Evolutionary conservation across 2,113 vertebrate species (phyloP), one percentile per base, ranked within the genome.

Genomic region (Tenebrosternarchus preto): DNA sequence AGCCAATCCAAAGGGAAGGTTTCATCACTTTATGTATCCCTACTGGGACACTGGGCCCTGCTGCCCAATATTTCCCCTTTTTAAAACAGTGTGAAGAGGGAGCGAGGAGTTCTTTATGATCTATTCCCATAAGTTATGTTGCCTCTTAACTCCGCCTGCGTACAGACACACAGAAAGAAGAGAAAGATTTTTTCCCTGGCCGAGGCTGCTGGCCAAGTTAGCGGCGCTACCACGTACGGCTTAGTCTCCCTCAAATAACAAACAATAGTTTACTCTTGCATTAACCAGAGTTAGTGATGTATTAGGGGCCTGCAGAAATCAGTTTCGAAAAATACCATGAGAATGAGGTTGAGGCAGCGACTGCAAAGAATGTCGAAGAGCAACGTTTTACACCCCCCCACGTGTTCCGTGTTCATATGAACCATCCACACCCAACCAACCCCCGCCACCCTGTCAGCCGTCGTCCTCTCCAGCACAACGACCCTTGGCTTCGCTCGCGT

Each of bases 1-100:
- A 80, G 78, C 78, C 61, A 80, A 59, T 25, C 66, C 36, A 74
- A 80, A 66, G 70, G 4, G 19, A 24, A 53, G 19, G 39, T 50
- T 78, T 78, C 76, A 73, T 43, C 69, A 56, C 20, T 80, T 80
- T 53, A 73, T 27, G 15, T 39, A 36, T 43, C 15, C 17, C 7
- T 78, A 36, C 66, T 17, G n/a, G 57, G 33, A 70, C 9, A 22
- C 56, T 36, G 70, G 36, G 33, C 66, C 39, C 22, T 7, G 59
- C 20, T 20, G 2, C 27, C 19, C 24, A n/a, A 39, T 27, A 25
- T 39, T 39, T 16, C 27, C 20, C 20, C 19, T 15, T 6, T 15
- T 33, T 69, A 57, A 77, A 77, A 77, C 50, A 68, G 20, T 46
- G 33, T 7, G 31, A 33, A 36, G 4, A 17, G 53, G 46, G n/a